Evolutionary conservation across 2,113 vertebrate genomes (phyloP), one percentile per base, ranked within the genome.

Genomic region (Tachycineta bicolor): DNA sequence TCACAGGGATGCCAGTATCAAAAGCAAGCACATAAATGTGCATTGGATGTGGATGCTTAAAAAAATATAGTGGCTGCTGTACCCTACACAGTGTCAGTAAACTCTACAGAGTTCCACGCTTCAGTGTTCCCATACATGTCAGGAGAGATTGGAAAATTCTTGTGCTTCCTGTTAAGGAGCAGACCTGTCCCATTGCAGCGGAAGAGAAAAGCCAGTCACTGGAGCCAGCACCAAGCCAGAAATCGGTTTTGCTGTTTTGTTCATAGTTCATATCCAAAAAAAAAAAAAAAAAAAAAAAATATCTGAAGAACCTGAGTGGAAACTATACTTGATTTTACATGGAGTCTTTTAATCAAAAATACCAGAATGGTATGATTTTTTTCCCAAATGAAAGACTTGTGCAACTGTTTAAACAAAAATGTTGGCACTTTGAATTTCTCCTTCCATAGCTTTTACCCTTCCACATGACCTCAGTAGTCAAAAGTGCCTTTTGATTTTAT

Each of bases 61-160:
- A 46, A 84, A 84, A 59, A 59, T 25, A 26, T 6, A 63, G 37
- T 6, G 19, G 28, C 19, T 58, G 6, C n/a, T 46, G 23, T 44
- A 28, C 17, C 16, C 23, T 22, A 13, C 10, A 28, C 33, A 39
- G 29, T 83, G 71, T 43, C 62, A 50, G 37, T 70, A 13, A 78
- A 34, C 33, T 52, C 3, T 11, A 14, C 1, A 7, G 71, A 60
- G n/a, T 41, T 34, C 23, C 28, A 5, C 2, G 1, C 58, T 71
- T 46, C 47, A 43, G 37, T 14, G 13, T 44, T 39, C 43, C n/a
- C 9, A 7, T 7, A 44, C 0, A 1, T 47, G 21, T 47, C 4
- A 13, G 43, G 23, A 41, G 24, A 71, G 24, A 44, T 0, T 75
- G 77, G 47, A 47, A 87, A 80, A 44, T 20, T 53, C 37, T 53